Conservation (phyloP, 2,113 vertebrate species). For the Pithys albifrons region DNA sequence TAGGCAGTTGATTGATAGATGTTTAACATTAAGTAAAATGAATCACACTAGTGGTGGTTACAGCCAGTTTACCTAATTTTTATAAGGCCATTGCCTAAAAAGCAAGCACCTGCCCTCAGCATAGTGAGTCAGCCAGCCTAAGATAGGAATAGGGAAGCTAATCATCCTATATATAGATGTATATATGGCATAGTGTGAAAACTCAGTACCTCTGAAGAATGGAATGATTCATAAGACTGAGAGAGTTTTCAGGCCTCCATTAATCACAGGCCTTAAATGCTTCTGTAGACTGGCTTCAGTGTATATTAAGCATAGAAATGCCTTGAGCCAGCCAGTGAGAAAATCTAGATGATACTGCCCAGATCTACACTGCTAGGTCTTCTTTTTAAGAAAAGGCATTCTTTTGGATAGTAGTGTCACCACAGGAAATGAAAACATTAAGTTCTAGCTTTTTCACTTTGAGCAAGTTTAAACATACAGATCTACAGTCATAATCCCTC, state of each 20-base stretch:
- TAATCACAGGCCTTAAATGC: neutral
- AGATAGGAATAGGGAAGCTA: neutral
- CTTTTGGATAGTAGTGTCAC: neutral
- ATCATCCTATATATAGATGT: neutral
- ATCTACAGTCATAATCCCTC: neutral
- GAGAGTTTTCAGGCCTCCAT: neutral
- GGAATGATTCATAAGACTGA: constrained; percentile 4
- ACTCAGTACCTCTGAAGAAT: neutral
- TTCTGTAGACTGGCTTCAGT: neutral
- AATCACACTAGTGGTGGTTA: neutral
- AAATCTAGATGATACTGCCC: neutral
- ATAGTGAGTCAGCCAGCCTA: neutral
- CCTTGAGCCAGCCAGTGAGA: neutral
- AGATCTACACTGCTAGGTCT: neutral
- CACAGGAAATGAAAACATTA: neutral
- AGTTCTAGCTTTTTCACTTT: neutral
- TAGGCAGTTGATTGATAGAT: neutral
- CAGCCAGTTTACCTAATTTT: neutral
- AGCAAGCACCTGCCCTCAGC: neutral
- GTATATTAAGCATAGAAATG: neutral
- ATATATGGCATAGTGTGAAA: neutral
- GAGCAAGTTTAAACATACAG: neutral
- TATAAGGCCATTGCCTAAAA: neutral
- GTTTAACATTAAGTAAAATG: neutral
- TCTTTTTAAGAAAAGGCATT: neutral